phyloP scores from a whole-genome alignment of 2,113 vertebrate species.

The Recurvirostra avosetta region DNA sequence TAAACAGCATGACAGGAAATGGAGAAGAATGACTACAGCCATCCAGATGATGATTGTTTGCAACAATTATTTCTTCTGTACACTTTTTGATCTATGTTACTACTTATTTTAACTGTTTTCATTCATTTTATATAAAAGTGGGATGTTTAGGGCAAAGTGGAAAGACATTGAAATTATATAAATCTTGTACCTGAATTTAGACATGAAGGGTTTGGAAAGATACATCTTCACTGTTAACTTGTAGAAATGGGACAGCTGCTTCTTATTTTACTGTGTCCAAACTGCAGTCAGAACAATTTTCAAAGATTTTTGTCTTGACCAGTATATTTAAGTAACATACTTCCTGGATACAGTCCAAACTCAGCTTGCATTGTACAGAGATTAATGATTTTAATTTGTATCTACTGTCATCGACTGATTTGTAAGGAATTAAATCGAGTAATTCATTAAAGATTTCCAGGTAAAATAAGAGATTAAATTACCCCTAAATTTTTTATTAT shows the following conservation, averaged over 20 bases:
- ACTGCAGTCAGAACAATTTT: neutral
- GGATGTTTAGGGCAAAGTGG: neutral
- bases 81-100: neutral
- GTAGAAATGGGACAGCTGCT: neutral
- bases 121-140: neutral
- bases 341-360: neutral
- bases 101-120: neutral
- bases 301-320: neutral
- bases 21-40: neutral
- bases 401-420: neutral
- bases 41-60: neutral
- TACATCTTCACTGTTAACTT: neutral
- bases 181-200: neutral
- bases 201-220: neutral
- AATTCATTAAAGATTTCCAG: neutral
- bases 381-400: neutral
- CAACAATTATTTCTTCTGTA: neutral
- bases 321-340: neutral
- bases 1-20: neutral
- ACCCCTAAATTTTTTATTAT: neutral
- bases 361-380: neutral
- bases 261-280: neutral
- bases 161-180: neutral
- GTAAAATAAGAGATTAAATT: neutral
- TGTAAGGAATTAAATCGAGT: neutral